phyloP scores from a whole-genome alignment of 2,797 vertebrate genomes.

The Ispidina lecontei region DNA sequence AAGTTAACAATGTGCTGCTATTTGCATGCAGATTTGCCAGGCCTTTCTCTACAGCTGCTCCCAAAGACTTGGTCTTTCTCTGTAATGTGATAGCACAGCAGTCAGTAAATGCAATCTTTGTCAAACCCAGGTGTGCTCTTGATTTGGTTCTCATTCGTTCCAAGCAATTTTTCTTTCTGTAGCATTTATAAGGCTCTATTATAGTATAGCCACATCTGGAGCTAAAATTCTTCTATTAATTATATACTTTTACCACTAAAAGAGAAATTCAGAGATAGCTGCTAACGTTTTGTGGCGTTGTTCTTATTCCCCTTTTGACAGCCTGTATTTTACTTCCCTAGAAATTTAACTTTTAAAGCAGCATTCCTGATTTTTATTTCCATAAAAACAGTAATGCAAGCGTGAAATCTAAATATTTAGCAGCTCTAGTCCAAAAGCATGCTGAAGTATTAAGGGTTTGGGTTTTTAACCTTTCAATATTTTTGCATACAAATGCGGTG shows the following conservation, averaged over 20 bases:
- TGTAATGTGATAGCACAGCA: constrained; percentile 97
- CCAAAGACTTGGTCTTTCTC: constrained; percentile 93
- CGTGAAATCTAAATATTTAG: constrained; percentile 41
- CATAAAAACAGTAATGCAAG: constrained; percentile 13
- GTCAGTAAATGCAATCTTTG: constrained; percentile 99
- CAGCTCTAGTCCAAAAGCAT: not conserved
- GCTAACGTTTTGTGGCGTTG: constrained; percentile 83
- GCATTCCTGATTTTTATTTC: constrained; percentile 58
- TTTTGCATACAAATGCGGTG: not conserved
- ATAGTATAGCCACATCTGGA: constrained; percentile 99
- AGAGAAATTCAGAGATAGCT: constrained; percentile 79
- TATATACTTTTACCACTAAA: constrained; percentile 92
- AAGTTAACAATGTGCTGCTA: constrained; percentile 99
- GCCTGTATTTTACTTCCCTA: constrained; percentile 68
- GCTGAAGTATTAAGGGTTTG: not conserved
- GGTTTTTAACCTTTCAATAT: not conserved
- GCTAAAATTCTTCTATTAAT: constrained; percentile 97
- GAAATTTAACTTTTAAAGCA: constrained; percentile 70
- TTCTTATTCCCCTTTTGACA: constrained; percentile 94
- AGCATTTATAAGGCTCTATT: constrained; percentile 97
- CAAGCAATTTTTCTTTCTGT: constrained; percentile 92
- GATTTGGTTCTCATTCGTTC: constrained; percentile 96
- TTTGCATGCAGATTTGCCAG: constrained; percentile 99
- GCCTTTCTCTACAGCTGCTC: constrained; percentile 91
- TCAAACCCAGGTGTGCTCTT: constrained; percentile 99